Conservation (phyloP, 2,113 vertebrate species). For the cattle (Bos taurus) region ARS-UCD2.0 NC_037356.1:7296001-7296500, state of each 20-base stretch:
- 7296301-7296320: neutral
- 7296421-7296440: neutral
- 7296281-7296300: neutral
- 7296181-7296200: neutral
- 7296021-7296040: neutral
- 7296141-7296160: neutral
- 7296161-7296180: neutral
- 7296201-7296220: neutral
- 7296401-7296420: neutral
- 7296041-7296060: neutral
- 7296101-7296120: neutral
- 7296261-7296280: neutral
- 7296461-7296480: neutral
- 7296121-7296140: neutral
- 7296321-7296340: neutral
- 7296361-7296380: neutral
- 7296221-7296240: neutral
- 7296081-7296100: neutral
- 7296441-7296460: neutral
- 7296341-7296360: no score
- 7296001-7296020: neutral
- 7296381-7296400: neutral
- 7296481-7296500: neutral
- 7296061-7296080: neutral
- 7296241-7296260: neutral